Evolutionary conservation across 1,140 invertebrate genomes (phyloP), one percentile per base, ranked within the genome.

Genomic region (Caerostris extrusa): DNA sequence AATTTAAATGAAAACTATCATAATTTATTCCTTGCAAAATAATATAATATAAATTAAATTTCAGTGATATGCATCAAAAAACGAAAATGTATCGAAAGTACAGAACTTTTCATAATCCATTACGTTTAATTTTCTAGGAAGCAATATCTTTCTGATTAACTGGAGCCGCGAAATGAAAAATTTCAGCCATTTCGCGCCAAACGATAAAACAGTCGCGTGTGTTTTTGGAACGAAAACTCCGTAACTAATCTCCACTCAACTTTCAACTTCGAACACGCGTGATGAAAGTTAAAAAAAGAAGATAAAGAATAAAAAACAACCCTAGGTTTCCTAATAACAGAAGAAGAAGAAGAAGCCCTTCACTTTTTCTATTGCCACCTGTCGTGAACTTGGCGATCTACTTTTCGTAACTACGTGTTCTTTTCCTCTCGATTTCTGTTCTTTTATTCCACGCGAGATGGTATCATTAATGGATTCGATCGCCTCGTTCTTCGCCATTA

Each of bases 391-490:
- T 17, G 55, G 85, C 85, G 85, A 87, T 87, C 85, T 87, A 87
- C 57, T 81, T 87, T 85, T 87, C 19, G 85, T 87, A 87, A 87
- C 57, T 61, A 61, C 69, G 56, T 81, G 67, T 77, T 90, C 71
- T 14, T 90, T 90, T 67, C 89, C 53, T 90, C 57, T 90, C 56
- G 71, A 81, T 55, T 81, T 81, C 89, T 83, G 81, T 85, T 85
- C 60, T 85, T 58, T 92, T 85, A 81, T 92, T 85, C 90, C 81
- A 60, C 61, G 90, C 90, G 69, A 87, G 58, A 87, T 87, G 85
- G 89, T 69, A 92, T 92, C 90, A 92, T 85, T 92, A 92, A 92
- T 92, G 90, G 77, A 53, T 92, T 92, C 90, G 90, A 92, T 92
- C 82, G 77, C 67, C 56, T 71, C 64, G 67, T 90, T 90, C 88